Base-by-base conservation (phyloP, 2,888 invertebrate species). In the Cynaeus angustus region DNA sequence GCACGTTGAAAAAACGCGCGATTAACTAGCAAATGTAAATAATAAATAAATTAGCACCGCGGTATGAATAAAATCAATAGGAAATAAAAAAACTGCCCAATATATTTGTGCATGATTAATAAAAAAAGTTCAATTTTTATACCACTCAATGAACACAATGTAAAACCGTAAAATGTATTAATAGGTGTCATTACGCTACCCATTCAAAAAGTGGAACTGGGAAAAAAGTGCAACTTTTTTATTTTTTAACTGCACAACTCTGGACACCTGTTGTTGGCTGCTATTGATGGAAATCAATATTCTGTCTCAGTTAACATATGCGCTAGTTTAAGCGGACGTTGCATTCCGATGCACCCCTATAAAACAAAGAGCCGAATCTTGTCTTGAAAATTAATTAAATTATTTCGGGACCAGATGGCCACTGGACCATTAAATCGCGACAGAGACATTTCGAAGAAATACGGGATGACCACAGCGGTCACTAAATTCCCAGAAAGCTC, bases 131-230 rank as follows among this genome's bases (percentile, higher is more conserved):
- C 75, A 77, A 80, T 80, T 81, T 79, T 81, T 76, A 75, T 75
- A 70, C 73, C 77, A 73, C 77, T 79, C 80, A 81, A 80, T 82
- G 79, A 79, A 82, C 76, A 73, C 78, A 78, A 80, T 79, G 81
- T 76, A 78, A 79, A 80, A 80, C 77, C 79, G 80, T 82, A 80
- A 80, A 82, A 82, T 80, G 83, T 82, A 84, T 84, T 84, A 84
- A 83, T 85, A 82, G 83, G 82, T 83, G 83, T 83, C 82, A 83
- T 82, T 83, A 81, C 79, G 75, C 78, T 79, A 75, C 75, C 80
- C 81, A 78, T 80, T 78, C 79, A 81, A 83, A 81, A 81, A 81
- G 77, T 77, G 72, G 77, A 76, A 78, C 75, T 73, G 74, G 61
- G 61, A 77, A 81, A 81, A 81, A 79, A 79, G 71, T 72, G 71